Conservation (phyloP, 2,888 invertebrate genomes). For the Dasypolia templi region DNA sequence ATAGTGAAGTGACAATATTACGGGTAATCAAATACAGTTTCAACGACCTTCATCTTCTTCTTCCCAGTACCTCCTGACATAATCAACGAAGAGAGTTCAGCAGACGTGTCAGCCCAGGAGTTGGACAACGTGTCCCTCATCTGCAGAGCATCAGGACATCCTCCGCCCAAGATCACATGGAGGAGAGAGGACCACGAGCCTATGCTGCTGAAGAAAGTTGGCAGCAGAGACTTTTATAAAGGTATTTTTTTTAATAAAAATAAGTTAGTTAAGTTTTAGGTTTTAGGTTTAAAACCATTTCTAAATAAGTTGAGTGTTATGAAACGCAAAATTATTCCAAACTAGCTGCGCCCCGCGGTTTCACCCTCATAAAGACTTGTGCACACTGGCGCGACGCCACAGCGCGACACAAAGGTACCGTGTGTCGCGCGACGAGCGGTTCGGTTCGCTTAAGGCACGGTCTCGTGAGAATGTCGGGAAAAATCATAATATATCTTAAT, state of each 20-base stretch:
- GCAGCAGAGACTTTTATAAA: conserved; percentile 84
- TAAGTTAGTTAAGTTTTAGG: not conserved
- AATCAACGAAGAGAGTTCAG: conserved; percentile 93
- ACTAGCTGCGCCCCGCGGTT: too few species aligned
- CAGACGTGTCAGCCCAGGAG: conserved; percentile 95
- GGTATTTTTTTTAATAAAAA: conserved; percentile 59
- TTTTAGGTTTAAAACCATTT: not conserved
- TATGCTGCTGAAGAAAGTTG: conserved; percentile 89
- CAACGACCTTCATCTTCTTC: not conserved
- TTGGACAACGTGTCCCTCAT: conserved; percentile 94
- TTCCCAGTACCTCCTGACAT: conserved; percentile 94
- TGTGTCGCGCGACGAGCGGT: too few species aligned
- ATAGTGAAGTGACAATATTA: too few species aligned
- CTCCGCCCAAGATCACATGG: conserved; percentile 95
- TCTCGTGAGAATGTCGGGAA: too few species aligned
- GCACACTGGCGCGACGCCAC: too few species aligned
- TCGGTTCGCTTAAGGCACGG: too few species aligned
- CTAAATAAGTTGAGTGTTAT: too few species aligned
- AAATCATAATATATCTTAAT: too few species aligned
- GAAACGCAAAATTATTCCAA: too few species aligned
- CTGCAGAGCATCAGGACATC: conserved; percentile 95
- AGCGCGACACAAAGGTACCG: too few species aligned
- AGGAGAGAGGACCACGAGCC: conserved; percentile 93
- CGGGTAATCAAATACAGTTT: not conserved
- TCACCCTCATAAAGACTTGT: too few species aligned